These are phyloP conservation scores for Muricea muricata DNA, from an alignment of 92 coral and sea anemone genomes.

Conservation along the genomic window DNA sequence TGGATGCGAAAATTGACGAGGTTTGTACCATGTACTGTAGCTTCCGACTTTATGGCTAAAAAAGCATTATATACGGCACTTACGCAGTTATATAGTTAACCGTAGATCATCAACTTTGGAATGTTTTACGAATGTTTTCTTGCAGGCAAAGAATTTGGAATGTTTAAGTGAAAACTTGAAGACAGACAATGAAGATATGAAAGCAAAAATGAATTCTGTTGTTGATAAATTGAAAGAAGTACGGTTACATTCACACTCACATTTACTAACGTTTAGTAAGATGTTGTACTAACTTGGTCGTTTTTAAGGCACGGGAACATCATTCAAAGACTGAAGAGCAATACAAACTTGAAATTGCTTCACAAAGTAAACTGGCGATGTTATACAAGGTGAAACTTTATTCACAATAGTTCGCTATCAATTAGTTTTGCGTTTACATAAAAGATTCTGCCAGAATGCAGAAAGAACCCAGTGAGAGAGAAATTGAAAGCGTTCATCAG, in stretches of 20 bases:
- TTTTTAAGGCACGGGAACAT: conserved; percentile 80
- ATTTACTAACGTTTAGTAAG: too few relatives aligned
- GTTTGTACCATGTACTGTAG: conserved; percentile 32
- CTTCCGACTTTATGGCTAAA: too few relatives aligned
- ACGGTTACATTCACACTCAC: background rate
- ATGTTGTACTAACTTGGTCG: background rate
- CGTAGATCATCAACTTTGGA: background rate
- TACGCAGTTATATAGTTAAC: too few relatives aligned
- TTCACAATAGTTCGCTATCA: too few relatives aligned
- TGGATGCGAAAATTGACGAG: conserved; percentile 85
- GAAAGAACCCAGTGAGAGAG: too few relatives aligned
- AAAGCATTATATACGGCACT: background rate
- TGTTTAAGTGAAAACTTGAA: conserved; percentile 65
- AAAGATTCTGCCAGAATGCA: too few relatives aligned
- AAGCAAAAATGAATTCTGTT: conserved; percentile 70
- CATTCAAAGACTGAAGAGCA: conserved; percentile 84
- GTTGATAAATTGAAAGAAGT: conserved; percentile 91
- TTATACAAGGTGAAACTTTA: conserved; percentile 80
- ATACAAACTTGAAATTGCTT: conserved; percentile 86
- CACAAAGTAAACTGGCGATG: conserved; percentile 87
- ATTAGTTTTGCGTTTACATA: too few relatives aligned
- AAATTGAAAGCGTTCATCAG: too few relatives aligned
- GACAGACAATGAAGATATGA: conserved; percentile 74
- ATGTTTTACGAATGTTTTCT: background rate
- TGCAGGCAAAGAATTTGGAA: conserved; percentile 75